Percentiles rank a stretch among this genome's conserved stretches.
These are phyloP conservation scores for Telenomus remus DNA, from an alignment of 1,140 invertebrate species.

Conservation along the genomic window DNA sequence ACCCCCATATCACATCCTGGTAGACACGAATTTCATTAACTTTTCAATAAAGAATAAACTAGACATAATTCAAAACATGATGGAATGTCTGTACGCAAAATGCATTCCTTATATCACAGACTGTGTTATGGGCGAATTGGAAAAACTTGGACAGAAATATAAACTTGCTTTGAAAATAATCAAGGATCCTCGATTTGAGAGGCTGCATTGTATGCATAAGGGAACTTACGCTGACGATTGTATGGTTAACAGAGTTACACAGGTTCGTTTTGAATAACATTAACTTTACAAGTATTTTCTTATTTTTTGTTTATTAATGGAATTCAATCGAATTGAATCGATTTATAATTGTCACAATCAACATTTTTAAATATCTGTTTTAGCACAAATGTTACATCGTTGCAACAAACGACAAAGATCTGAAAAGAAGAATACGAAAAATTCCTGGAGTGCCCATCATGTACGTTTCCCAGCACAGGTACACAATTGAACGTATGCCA, in stretches of 20 bases:
- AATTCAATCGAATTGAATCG: too few species aligned
- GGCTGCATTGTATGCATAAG: constrained; percentile 95
- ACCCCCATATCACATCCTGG: constrained; percentile 96
- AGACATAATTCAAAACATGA: constrained; percentile 97
- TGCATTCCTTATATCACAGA: constrained; percentile 99
- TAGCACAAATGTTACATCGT: constrained; percentile 99
- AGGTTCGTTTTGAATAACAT: constrained; percentile 76
- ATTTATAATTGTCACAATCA: neutral
- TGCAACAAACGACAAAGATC: constrained; percentile 98
- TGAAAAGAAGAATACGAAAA: constrained; percentile 96
- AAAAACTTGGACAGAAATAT: constrained; percentile 97
- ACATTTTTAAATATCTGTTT: constrained; percentile 37
- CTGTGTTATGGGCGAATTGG: constrained; percentile 98
- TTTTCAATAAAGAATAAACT: constrained; percentile 99
- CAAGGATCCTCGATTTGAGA: constrained; percentile 95
- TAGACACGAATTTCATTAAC: constrained; percentile 99
- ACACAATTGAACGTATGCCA: constrained; percentile 98
- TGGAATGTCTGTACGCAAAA: constrained; percentile 99
- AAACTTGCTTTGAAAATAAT: constrained; percentile 96
- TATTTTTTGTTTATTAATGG: too few species aligned
- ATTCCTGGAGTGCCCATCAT: constrained; percentile 99
- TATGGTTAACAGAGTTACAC: constrained; percentile 94
- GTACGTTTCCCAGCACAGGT: constrained; percentile 95
- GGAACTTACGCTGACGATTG: constrained; percentile 99
- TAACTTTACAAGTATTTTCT: too few species aligned